Evolutionary conservation across 1,140 invertebrate species (phyloP).

Genomic region (Drosophila repleta): DNA sequence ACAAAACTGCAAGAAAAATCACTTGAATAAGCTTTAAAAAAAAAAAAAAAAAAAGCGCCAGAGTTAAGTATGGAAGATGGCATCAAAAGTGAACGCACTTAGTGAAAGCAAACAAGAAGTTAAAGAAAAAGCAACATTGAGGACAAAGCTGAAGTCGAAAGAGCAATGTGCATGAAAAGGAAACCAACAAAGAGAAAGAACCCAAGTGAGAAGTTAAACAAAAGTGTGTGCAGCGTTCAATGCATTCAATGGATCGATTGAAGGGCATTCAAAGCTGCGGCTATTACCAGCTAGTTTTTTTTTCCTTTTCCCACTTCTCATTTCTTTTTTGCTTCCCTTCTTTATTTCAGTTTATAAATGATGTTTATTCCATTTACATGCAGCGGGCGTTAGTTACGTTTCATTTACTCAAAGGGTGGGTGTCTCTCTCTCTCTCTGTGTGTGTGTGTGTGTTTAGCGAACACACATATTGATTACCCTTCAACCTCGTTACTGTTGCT

Average conservation of each 20-base stretch:
- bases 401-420: conserved; percentile 8
- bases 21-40: not conserved
- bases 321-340: not conserved
- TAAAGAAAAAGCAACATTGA: not conserved
- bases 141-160: not conserved
- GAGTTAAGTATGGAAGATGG: not conserved
- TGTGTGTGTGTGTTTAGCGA: conserved; percentile 3
- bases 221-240: not conserved
- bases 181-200: not conserved
- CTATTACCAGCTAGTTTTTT: not conserved
- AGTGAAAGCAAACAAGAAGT: not conserved
- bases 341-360: conserved; percentile 34
- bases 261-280: conserved; percentile 11
- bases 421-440: conserved; percentile 1
- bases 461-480: conserved; percentile 33
- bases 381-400: conserved; percentile 24
- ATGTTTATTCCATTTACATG: conserved; percentile 37
- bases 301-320: not conserved
- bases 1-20: not conserved
- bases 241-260: not conserved
- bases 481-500: conserved; percentile 27
- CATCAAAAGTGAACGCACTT: not conserved
- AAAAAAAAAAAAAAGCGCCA: not conserved
- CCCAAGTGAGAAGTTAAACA: not conserved
- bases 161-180: not conserved